phyloP scores from a whole-genome alignment of 2,113 vertebrate genomes.

The Bos indicus region DNA sequence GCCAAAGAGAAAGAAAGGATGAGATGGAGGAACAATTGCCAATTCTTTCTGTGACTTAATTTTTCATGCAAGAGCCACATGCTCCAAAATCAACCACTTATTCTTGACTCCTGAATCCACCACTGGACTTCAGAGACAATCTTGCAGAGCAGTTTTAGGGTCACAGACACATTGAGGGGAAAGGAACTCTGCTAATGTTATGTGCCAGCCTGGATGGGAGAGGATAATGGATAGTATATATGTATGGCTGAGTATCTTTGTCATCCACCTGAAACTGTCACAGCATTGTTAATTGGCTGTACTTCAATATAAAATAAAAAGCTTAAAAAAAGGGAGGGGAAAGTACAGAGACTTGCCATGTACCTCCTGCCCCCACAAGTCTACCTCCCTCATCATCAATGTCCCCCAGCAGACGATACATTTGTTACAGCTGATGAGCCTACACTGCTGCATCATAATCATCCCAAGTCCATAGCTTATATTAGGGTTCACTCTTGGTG shows the following conservation, averaged over 20 bases:
- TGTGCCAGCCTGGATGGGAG: background rate
- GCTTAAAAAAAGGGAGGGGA: background rate
- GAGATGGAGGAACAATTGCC: accelerated
- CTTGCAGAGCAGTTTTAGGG: background rate
- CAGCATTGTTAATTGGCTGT: background rate
- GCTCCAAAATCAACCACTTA: background rate
- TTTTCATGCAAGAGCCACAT: background rate
- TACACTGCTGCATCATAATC: accelerated
- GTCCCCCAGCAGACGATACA: accelerated
- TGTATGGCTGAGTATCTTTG: background rate
- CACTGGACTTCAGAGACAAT: background rate
- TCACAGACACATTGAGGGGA: background rate
- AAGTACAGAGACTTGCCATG: background rate
- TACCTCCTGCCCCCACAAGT: accelerated
- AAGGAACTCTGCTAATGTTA: background rate
- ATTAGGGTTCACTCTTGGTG: too few species aligned
- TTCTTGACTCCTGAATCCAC: background rate
- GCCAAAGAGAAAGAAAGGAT: background rate
- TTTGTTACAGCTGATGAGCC: background rate
- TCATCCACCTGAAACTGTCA: background rate
- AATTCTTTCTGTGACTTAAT: background rate
- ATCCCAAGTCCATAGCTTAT: accelerated
- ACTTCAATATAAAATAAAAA: background rate
- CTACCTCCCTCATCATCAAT: accelerated
- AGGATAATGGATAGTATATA: background rate